Conservation (phyloP, 2,113 vertebrate genomes). For the Rhinolophus sinicus region DNA sequence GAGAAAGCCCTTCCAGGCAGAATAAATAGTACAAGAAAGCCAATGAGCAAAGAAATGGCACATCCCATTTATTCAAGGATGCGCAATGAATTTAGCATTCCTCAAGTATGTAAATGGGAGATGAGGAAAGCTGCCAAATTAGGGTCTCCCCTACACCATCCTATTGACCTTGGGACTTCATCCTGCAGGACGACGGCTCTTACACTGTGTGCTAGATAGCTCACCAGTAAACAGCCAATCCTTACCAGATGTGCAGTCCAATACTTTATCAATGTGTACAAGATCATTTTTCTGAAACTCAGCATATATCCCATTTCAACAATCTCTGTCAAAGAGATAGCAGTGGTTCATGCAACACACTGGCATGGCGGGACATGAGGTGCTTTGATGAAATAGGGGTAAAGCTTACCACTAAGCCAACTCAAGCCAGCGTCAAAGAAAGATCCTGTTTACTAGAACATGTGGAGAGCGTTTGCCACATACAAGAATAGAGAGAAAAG, state of each 20-base stretch:
- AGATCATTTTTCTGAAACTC: not conserved
- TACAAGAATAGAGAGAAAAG: not conserved
- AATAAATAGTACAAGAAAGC: constrained; percentile 13
- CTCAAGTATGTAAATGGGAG: not conserved
- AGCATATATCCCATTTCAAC: not conserved
- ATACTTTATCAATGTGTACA: not conserved
- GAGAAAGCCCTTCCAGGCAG: not conserved
- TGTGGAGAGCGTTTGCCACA: not conserved
- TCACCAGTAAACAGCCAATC: not conserved
- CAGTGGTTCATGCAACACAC: not conserved
- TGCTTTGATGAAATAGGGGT: not conserved
- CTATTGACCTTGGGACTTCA: not conserved
- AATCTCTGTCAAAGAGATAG: not conserved
- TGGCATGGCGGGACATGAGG: too few relatives aligned
- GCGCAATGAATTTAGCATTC: not conserved
- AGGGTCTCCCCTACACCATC: not conserved
- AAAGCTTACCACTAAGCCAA: not conserved
- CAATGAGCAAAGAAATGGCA: not conserved
- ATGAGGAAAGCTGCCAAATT: not conserved
- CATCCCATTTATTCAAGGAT: not conserved
- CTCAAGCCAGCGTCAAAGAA: not conserved
- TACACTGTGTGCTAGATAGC: not conserved
- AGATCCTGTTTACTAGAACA: not conserved
- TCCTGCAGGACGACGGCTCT: not conserved
- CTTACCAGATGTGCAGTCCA: not conserved